Evolutionary conservation across 2,113 vertebrate genomes (phyloP), one percentile per base, ranked within the genome.

Genomic region (Centropristis striata): DNA sequence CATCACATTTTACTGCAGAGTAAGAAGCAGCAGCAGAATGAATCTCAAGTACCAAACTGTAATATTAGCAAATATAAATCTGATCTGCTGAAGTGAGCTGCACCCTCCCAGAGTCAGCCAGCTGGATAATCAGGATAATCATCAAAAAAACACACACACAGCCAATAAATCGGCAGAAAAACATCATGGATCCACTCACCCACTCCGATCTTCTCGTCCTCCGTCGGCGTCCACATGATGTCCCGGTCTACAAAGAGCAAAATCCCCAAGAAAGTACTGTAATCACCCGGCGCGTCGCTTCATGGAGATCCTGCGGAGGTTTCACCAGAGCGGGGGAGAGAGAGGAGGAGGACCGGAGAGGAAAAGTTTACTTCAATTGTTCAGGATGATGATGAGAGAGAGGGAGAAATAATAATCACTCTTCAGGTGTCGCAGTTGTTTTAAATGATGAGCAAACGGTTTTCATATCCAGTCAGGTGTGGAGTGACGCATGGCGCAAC

Each of bases 211-310:
- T 94, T 95, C 78, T 95, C 94, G 9, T 95, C 94, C 84, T 95
- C 95, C 0, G 95, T 95, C 69, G 93, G 92, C 1, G 92, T 95
- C 95, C 95, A 95, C 95, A 95, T 95, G 80, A 86, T 83, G 83
- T 89, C 81, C 90, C 74, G 75, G 58, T 74, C 67, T 1, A 3
- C 54, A 28, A 71, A 83, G 61, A 50, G 59, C 53, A 68, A 75
- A 78, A 75, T 27, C 68, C 74, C 69, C 37, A 23, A 51, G 54
- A 78, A 75, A 78, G 61, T 61, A 39, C 32, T 4, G 32, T 8
- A 55, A 61, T 84, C 82, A 83, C 83, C 61, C 68, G 82, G 2
- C 27, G 89, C 59, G 50, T 32, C 71, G 64, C 89, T 74, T 84
- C 92, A 93, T 92, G 79, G 80, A 74, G 61, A 61, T 67, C 59